Evolutionary conservation across 2,797 vertebrate species (phyloP).

Genomic region (Erithacus rubecula): DNA sequence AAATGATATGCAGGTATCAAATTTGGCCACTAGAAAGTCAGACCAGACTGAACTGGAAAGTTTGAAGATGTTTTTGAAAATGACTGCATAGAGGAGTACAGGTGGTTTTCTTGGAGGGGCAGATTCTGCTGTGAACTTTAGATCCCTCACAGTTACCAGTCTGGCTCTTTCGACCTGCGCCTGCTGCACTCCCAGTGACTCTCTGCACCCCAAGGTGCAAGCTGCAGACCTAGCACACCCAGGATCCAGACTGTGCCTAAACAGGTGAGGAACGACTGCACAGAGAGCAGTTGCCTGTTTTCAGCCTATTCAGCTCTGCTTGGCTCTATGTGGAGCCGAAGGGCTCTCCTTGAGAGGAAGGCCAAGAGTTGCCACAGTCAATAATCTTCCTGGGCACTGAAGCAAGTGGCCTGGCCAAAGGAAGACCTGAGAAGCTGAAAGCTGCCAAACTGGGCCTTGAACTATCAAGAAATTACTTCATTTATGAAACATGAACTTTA

Average conservation of each 20-base stretch:
- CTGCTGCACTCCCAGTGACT: neutral
- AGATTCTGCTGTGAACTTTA: neutral
- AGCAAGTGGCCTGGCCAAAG: neutral
- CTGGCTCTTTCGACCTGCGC: rapidly evolving
- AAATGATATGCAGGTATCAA: neutral
- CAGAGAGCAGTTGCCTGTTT: neutral
- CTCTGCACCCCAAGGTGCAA: neutral
- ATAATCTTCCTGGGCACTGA: neutral
- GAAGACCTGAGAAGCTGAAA: neutral
- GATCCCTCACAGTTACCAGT: neutral
- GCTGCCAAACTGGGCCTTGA: neutral
- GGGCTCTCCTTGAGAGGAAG: neutral
- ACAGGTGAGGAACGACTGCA: neutral
- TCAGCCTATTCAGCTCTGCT: neutral
- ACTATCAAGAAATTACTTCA: neutral
- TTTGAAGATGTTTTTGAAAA: neutral
- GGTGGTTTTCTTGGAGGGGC: neutral
- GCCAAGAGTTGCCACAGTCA: neutral
- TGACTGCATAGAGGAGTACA: neutral
- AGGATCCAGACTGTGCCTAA: neutral
- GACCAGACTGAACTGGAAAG: neutral
- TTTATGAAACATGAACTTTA: neutral
- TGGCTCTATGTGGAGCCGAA: neutral
- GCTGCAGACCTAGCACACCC: rapidly evolving
- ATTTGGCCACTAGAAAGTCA: neutral